Base-by-base conservation (phyloP, 2,113 vertebrate species). In the Upupa epops region DNA sequence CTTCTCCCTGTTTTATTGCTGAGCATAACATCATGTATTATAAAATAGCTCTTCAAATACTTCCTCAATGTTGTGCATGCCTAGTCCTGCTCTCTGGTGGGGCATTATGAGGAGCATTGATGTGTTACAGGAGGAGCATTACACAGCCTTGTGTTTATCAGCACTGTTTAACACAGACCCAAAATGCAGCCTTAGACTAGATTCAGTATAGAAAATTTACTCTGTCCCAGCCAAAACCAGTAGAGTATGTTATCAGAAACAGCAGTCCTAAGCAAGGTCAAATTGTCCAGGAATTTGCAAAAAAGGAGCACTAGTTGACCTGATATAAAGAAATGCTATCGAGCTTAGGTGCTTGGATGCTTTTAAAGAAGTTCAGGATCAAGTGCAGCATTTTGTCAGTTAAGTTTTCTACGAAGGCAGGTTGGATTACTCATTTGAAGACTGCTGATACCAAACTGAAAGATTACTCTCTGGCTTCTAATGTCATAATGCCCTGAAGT, bases 11-110 rank as follows among this genome's bases (percentile, higher is more conserved):
- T 73, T 92, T 70, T 70, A 29, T 9, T 79, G 34, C 11, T 52
- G 6, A 83, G 68, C 20, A 8, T 46, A 45, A 14, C 10, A 4
- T 29, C 15, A 2, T 52, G 6, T 17, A 12, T 5, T 72, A 8
- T 46, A 54, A 37, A 56, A 11, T 72, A 60, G 37, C 40, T 22
- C 26, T 64, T 8, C 37, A 73, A 32, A n/a, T 24, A 26, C 2
- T 1, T 90, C n/a, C n/a, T n/a, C n/a, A n/a, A n/a, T n/a, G n/a
- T 29, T 40, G 40, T 58, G 11, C 26, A 26, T 13, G 15, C 8
- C 29, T 7, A n/a, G 28, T 34, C 29, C 51, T 61, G 2, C 36
- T 45, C 0, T 0, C 26, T 45, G 36, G 2, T 60, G 22, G 9
- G 2, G 3, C 11, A 17, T 4, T 3, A 6, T 45, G 69, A 70